These are phyloP conservation scores for Carpatolechia fugitivella DNA, from an alignment of 2,888 invertebrate genomes.

Conservation along the genomic window DNA sequence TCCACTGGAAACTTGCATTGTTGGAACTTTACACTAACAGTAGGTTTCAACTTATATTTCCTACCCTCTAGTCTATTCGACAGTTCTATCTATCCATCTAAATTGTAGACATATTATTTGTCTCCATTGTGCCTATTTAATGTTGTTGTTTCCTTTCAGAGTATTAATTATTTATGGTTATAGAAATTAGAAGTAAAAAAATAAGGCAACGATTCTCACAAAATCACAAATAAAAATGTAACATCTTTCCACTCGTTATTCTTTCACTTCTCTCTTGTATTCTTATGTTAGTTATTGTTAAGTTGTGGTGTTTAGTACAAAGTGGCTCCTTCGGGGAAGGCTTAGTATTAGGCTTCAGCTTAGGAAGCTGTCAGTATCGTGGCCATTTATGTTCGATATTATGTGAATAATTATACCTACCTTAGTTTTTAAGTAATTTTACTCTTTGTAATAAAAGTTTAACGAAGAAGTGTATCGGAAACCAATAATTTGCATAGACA, in stretches of 20 bases:
- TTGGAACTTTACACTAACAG: background rate
- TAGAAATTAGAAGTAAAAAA: conserved; percentile 41
- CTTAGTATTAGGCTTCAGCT: conserved; percentile 48
- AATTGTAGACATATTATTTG: conserved; percentile 28
- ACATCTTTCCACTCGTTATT: conserved; percentile 69
- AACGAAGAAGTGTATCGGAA: conserved; percentile 60
- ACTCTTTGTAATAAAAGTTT: conserved; percentile 59
- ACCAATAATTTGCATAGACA: conserved; percentile 65
- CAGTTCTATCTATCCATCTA: background rate
- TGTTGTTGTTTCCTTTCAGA: conserved; percentile 62
- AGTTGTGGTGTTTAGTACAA: conserved; percentile 67
- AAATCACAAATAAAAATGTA: conserved; percentile 30
- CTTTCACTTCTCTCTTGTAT: conserved; percentile 56
- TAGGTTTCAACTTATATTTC: background rate
- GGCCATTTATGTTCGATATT: conserved; percentile 73
- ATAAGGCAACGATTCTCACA: conserved; percentile 48
- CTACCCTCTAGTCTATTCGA: background rate
- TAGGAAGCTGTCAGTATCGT: conserved; percentile 58
- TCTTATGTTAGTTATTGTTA: conserved; percentile 46
- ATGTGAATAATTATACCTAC: conserved; percentile 49
- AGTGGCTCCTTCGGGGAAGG: conserved; percentile 55
- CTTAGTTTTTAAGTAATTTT: conserved; percentile 56
- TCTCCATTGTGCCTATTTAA: conserved; percentile 63
- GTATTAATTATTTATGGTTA: conserved; percentile 51
- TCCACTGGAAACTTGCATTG: background rate